Base-by-base conservation (phyloP, 1,140 invertebrate species). In the Eupeodes corollae region DNA sequence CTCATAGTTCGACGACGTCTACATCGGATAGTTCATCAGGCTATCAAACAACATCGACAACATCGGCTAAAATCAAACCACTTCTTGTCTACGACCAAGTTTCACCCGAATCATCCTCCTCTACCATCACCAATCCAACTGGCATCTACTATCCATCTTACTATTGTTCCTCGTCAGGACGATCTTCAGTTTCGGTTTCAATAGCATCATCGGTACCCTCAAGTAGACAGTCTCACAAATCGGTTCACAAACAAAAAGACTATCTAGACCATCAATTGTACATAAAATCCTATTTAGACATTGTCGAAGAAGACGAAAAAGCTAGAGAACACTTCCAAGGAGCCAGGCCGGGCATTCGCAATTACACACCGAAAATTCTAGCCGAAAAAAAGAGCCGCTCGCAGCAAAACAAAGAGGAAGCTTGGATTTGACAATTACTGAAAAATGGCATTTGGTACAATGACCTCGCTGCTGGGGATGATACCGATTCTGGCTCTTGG, bases 401-500 rank as follows among this genome's bases (percentile, higher is more conserved):
- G 43, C 6, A 30, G 38, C 30, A 41, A 6, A 51, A 56, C 48
- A 56, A 54, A 32, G 63, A 65, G 46, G 63, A 66, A 52, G 58
- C 63, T 9, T 66, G 63, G 63, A 66, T 66, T 66, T 66, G 63
- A 66, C 63, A 66, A 65, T 66, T 66, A 65, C 60, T 66, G 57
- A 63, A 65, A 57, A 53, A 66, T 66, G 63, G 63, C 56, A 52
- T 66, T 66, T 63, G 63, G 58, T 50, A 56, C 59, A 65, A 66
- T 66, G 57, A 66, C 62, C 51, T 70, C 82, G 50, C 76, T 85
- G 43, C 74, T 83, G 63, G 77, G 82, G 52, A 73, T 91, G 57
- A 79, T 90, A 55, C 84, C 86, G 50, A 74, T 91, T 43, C 71
- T 88, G 56, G 80, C 84, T 42, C 78, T 86, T 44, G 84, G 84